phyloP scores from a whole-genome alignment of 2,888 invertebrate species.

The Hirtodrosophila alboralis region DNA sequence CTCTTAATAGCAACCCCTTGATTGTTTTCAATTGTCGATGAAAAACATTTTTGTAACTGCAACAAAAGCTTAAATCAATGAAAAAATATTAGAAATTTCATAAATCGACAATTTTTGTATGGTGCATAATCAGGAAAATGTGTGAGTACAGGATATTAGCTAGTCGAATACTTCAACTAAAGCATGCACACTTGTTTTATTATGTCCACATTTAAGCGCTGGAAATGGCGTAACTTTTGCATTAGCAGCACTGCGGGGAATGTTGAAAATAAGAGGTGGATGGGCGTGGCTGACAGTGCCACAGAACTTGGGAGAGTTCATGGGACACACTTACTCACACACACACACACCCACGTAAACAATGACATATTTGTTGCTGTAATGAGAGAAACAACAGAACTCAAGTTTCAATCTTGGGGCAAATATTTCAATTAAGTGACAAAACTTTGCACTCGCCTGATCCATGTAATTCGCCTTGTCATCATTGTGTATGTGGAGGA shows the following conservation, averaged over 20 bases:
- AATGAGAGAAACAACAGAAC: constrained; percentile 59
- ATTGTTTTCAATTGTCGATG: too few species aligned
- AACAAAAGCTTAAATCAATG: too few species aligned
- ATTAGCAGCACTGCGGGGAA: constrained; percentile 46
- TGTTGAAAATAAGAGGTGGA: constrained; percentile 7
- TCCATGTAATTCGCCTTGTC: constrained; percentile 64
- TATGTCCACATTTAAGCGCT: constrained; percentile 52
- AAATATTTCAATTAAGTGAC: constrained; percentile 82
- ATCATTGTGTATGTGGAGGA: constrained; percentile 19
- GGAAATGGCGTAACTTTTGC: constrained; percentile 69
- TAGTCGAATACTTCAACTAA: too few species aligned
- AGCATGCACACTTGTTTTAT: constrained; percentile 19
- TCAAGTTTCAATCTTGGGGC: constrained; percentile 78
- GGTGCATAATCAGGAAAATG: too few species aligned
- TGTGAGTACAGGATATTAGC: too few species aligned
- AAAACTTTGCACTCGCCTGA: constrained; percentile 75
- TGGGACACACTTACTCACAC: constrained; percentile 5
- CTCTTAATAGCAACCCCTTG: too few species aligned
- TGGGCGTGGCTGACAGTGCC: constrained; percentile 37
- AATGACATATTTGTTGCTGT: constrained; percentile 47
- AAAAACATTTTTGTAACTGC: too few species aligned
- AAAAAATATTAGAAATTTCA: too few species aligned
- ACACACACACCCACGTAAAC: constrained; percentile 11
- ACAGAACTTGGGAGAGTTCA: constrained; percentile 49
- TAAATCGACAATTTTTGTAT: too few species aligned